phyloP scores from a whole-genome alignment of 2,797 vertebrate species.

The Enteromius treurensis region DNA sequence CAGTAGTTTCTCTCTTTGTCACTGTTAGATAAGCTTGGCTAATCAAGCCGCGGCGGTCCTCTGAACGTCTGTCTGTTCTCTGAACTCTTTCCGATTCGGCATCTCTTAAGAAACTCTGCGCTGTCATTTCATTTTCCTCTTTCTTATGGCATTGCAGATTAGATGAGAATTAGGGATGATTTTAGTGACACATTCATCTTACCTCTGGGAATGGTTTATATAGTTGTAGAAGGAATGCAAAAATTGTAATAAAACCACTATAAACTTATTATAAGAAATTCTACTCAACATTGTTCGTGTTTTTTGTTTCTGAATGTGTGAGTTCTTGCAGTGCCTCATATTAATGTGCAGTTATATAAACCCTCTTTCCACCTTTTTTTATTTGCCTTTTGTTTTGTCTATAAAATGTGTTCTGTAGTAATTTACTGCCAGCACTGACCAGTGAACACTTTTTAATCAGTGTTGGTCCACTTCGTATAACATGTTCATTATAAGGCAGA shows the following conservation, averaged over 20 bases:
- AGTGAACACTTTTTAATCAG: background rate
- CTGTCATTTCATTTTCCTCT: slow-evolving; percentile 19
- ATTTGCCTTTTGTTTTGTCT: slow-evolving; percentile 18
- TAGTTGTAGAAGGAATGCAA: background rate
- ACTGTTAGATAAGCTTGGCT: slow-evolving; percentile 39
- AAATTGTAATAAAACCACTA: slow-evolving; percentile 11
- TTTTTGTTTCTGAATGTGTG: slow-evolving; percentile 33
- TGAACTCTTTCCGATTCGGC: slow-evolving; percentile 11
- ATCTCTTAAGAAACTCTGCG: background rate
- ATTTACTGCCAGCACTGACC: background rate
- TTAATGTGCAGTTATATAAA: slow-evolving; percentile 41
- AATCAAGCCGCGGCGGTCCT: slow-evolving; percentile 1
- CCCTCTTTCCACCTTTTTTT: slow-evolving; percentile 24
- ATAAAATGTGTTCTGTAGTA: slow-evolving; percentile 7
- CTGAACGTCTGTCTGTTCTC: background rate
- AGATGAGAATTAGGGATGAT: slow-evolving; percentile 47
- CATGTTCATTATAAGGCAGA: background rate
- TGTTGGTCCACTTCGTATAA: background rate
- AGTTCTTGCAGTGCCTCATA: slow-evolving; percentile 27
- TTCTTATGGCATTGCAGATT: slow-evolving; percentile 41
- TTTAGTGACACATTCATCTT: slow-evolving; percentile 51
- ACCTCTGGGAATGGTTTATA: background rate
- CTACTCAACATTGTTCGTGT: slow-evolving; percentile 10
- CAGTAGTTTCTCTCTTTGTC: slow-evolving; percentile 29
- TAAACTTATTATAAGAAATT: slow-evolving; percentile 31